Evolutionary conservation across 2,888 invertebrate genomes (phyloP), one percentile per base, ranked within the genome.

Genomic region (Agonopterix heracliana): DNA sequence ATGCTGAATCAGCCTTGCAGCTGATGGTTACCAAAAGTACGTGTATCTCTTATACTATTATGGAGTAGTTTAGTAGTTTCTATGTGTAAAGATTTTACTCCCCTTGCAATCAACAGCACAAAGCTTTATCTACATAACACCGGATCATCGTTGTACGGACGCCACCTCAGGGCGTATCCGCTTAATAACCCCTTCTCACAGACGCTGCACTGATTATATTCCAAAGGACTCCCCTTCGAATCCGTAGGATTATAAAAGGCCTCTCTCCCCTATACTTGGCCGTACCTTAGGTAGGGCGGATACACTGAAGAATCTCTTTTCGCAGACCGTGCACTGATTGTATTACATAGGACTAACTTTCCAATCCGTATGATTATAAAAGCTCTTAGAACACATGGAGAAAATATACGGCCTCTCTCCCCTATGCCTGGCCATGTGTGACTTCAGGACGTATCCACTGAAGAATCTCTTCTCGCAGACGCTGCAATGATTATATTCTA

Each of bases 211-310:
- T 82, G 78, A 53, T 89, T 26, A 14, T 14, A 14, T 14, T 14
- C 14, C 2, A 14, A 14, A 14, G n/a, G n/a, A n/a, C n/a, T n/a
- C n/a, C 90, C 89, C 77, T 91, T 91, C 53, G 92, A 74, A 57
- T 89, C 89, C 1, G 91, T 91, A 3, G 91, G 89, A 53, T 89
- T 89, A 55, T 90, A 89, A 71, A 91, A 92, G 44, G 90, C 83
- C 90, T 60, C 54, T 89, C 89, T 0, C 89, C 89, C 12, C 89
- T 63, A 35, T 89, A 89, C 14, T 89, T 66, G 2, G 89, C 87
- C 81, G 90, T 35, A 89, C 89, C 45, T 89, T 66, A 63, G 91
- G 85, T 47, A 89, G 61, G 1, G 89, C 89, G 59, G 89, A 89
- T 0, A 83, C 89, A 56, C 87, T 88, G 59, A 79, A 85, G 76